These are phyloP conservation scores for Callyntrura sp. DNA, from an alignment of 2,888 invertebrate species.

Conservation along the genomic window DNA sequence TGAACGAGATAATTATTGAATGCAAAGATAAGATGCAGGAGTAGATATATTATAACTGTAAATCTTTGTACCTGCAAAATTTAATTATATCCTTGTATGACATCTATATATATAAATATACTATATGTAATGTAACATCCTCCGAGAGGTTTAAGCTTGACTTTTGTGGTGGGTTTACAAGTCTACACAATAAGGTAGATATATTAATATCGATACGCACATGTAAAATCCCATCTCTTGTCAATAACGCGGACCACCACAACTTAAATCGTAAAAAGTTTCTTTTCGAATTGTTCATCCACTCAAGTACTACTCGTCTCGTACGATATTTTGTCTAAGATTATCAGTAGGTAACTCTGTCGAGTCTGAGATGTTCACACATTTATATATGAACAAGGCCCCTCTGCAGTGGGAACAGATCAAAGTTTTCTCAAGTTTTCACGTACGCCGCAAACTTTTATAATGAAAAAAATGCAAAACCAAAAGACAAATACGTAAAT, in stretches of 20 bases:
- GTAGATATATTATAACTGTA: no score
- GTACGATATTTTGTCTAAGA: neutral
- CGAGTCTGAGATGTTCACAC: no score
- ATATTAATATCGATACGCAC: conserved; percentile 15
- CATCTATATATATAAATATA: neutral
- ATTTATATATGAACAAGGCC: no score
- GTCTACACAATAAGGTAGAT: neutral
- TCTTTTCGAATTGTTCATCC: neutral
- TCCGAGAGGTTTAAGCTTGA: no score
- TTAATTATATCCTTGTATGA: neutral
- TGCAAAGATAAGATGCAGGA: no score
- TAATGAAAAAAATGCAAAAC: conserved; percentile 70
- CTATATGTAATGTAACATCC: no score
- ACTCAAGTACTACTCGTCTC: no score
- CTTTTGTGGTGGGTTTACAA: no score
- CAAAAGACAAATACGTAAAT: conserved; percentile 69
- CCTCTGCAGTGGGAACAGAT: conserved; percentile 67
- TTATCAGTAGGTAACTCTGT: neutral
- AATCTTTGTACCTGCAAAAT: conserved; percentile 12
- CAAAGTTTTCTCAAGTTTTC: conserved; percentile 72
- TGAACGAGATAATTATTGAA: no score
- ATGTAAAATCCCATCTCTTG: conserved; percentile 20
- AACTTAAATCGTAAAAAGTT: neutral
- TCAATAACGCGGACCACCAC: conserved; percentile 51
- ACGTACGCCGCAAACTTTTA: conserved; percentile 68